Base-by-base conservation (phyloP, 2,888 invertebrate genomes). In the Scrobipalpa atriplicella region DNA sequence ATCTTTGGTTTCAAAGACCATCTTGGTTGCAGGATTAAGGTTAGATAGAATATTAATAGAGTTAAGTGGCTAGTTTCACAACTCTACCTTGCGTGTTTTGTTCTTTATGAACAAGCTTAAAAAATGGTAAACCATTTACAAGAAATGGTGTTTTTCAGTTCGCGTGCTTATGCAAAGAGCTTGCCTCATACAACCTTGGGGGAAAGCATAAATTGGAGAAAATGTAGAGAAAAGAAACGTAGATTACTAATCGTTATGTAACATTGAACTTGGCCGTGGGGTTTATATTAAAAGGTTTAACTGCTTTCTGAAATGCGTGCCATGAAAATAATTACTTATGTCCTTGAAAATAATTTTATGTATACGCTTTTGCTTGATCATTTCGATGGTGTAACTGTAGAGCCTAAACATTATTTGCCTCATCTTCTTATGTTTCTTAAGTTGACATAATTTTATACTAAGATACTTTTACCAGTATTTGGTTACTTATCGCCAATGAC, bases 121-220 rank as follows among this genome's bases (percentile, higher is more conserved):
- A 13, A 7, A 54, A 54, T 6, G 54, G 10, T 21, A 54, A 1
- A 21, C 54, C 54, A 54, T 54, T 54, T 54, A 19, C 11, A 18
- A 54, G 18, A 8, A 54, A 54, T 18, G 54, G 19, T 19, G 54
- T 18, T 54, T 18, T 54, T 54, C 2, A 19, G 6, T 54, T 52
- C 51, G 9, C 19, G 29, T 29, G 36, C 21, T 21, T n/a, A 54
- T 54, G 54, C 16, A 54, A 54, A 54, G 8, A 21, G 18, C 54
- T 21, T 54, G n/a, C 11, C 21, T 54, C 54, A 18, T 21, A 21
- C 54, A 54, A 11, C 54, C 54, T 54, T 54, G 54, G 18, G 21
- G 54, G 54, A 54, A 54, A 54, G 54, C 54, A 54, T 54, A 21
- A 52, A 54, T 19, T 54, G 54, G 9, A 54, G 18, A 54, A 54